Evolutionary conservation across 2,888 invertebrate genomes (phyloP).

Genomic region (Trachelus tabidus): DNA sequence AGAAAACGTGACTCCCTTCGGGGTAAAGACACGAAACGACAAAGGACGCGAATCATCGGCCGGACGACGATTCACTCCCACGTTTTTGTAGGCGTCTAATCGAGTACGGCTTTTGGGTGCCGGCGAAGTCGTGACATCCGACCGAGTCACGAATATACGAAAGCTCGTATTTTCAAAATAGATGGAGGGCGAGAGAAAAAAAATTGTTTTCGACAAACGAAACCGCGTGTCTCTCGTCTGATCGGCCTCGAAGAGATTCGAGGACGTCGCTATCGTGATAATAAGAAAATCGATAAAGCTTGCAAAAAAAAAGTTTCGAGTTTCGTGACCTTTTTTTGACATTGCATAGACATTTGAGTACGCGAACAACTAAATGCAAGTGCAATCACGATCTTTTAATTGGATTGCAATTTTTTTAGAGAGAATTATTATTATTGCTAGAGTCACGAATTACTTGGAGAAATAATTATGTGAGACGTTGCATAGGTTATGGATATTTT

Average conservation of each 20-base stretch:
- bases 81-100: background rate
- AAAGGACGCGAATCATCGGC: background rate
- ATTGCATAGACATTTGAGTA: background rate
- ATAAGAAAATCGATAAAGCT: background rate
- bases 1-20: background rate
- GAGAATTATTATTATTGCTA: too few species aligned
- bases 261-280: background rate
- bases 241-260: background rate
- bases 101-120: background rate
- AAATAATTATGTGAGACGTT: background rate
- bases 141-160: slow-evolving; percentile 11
- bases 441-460: background rate
- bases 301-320: background rate
- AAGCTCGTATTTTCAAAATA: slow-evolving; percentile 1
- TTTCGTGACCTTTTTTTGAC: background rate
- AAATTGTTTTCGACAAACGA: slow-evolving; percentile 17
- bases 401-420: background rate
- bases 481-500: background rate
- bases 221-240: background rate
- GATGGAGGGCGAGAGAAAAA: slow-evolving; percentile 3
- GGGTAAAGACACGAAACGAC: background rate
- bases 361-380: background rate
- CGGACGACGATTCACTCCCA: background rate
- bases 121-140: slow-evolving; percentile 10
- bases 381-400: background rate